Evolutionary conservation across 2,888 invertebrate genomes (phyloP).

Genomic region (Diarsia dahlii): DNA sequence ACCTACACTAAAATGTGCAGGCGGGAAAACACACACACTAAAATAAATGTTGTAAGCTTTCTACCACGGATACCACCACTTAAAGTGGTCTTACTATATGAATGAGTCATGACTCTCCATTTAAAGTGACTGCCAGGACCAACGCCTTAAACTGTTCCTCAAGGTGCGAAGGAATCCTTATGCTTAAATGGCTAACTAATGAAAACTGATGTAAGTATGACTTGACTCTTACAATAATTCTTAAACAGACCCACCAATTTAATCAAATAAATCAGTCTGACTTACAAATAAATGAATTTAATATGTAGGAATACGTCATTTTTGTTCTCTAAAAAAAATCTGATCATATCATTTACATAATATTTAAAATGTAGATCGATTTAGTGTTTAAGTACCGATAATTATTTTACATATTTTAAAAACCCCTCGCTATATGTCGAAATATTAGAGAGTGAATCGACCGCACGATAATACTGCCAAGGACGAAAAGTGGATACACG

Average conservation of each 20-base stretch:
- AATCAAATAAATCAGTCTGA: not conserved
- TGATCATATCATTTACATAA: not conserved
- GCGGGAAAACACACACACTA: no score
- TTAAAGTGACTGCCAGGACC: not conserved
- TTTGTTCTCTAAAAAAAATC: no score
- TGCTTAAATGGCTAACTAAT: not conserved
- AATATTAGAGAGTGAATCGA: conserved; percentile 55
- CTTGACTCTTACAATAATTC: not conserved
- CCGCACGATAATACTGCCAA: conserved; percentile 39
- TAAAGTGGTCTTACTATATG: no score
- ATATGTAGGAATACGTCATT: no score
- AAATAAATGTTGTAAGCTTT: no score
- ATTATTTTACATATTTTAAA: conserved; percentile 28
- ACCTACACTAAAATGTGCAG: no score
- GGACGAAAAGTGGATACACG: conserved; percentile 45
- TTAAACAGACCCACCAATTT: not conserved
- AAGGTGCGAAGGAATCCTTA: not conserved
- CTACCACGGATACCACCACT: no score
- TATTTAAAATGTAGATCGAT: not conserved
- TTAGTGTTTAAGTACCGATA: not conserved
- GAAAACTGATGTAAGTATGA: not conserved
- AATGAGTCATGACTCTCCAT: no score
- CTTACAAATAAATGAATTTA: not conserved
- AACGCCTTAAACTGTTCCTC: not conserved
- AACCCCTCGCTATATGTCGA: conserved; percentile 27